Base-by-base conservation (phyloP, 1,140 invertebrate species). In the Nasonia giraulti region DNA sequence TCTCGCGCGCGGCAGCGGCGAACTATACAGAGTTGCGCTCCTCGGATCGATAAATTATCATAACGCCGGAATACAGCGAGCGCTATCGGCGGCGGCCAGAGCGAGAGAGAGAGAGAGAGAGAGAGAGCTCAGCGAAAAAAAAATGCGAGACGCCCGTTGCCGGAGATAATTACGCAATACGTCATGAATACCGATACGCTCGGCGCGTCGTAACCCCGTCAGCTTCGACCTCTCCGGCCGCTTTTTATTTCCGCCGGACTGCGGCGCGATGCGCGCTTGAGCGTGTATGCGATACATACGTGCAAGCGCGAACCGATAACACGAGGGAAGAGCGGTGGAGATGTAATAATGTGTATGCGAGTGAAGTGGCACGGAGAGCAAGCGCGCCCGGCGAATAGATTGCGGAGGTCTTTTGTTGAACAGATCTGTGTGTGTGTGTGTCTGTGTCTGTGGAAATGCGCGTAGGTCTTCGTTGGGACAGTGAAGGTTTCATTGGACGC, bases 81-180 rank as follows among this genome's bases (percentile, higher is more conserved):
- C 50, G 8, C 10, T 62, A 55, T 55, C 50, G 17, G 50, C 80
- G 86, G 14, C 20, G 20, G 74, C 84, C 33, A 37, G 77, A 75
- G 33, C 77, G 14, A 23, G 40, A 77, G 74, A 66, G 33, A 80
- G 14, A 23, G 40, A 77, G 74, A 66, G n/a, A n/a, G 12, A 75
- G 33, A 11, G 47, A 66, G 20, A 69, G 11, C 12, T 55, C 50
- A 1, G 12, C 12, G 50, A 55, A 68, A 44, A 12, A 74, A 68
- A 14, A 23, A 62, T 12, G 47, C 68, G 2, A 62, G 55, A 55
- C 71, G 47, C 31, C 2, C 27, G n/a, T 33, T 44, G 66, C 66
- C 75, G 75, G 37, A 81, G 78, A 85, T 78, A 82, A 85, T 85
- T 87, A 87, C 74, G 82, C 85, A 84, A 84, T 73, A 71, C 68